A percentile compares a stretch with the other conserved stretches of the same genome.
Evolutionary conservation across 2,113 vertebrate species (phyloP).

Genomic region (Nettapus auritus): DNA sequence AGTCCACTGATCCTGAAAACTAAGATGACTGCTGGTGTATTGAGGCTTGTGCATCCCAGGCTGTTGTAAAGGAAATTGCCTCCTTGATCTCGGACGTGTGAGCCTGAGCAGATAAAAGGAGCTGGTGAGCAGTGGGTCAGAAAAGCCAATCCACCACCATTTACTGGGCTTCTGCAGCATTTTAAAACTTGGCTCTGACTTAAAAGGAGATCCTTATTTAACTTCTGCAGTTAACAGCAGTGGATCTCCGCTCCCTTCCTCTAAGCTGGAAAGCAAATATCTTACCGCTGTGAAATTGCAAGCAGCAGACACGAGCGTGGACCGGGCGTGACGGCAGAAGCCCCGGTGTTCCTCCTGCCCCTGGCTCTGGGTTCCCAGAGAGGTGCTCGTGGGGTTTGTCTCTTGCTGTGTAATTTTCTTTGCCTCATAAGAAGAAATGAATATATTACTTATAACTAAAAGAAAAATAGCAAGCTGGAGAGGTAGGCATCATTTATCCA

Average conservation of each 20-base stretch:
- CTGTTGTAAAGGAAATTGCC: not conserved
- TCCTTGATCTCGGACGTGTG: not conserved
- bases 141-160: not conserved
- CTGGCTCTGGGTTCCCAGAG: not conserved
- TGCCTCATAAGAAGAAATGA: not conserved
- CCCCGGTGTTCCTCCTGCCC: not conserved
- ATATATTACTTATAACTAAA: not conserved
- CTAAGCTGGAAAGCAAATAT: not conserved
- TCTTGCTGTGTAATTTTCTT: not conserved
- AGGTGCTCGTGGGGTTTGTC: not conserved
- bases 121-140: not conserved
- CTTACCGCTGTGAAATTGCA: fast-evolving
- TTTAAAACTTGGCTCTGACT: fast-evolving
- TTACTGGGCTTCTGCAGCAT: not conserved
- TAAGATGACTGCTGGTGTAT: not conserved
- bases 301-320: not conserved
- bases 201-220: not conserved
- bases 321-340: not conserved
- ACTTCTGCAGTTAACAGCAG: fast-evolving
- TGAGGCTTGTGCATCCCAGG: not conserved
- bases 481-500: not conserved
- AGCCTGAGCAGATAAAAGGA: not conserved
- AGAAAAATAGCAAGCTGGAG: not conserved
- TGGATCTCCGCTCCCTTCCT: not conserved
- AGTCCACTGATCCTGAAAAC: not conserved